These are phyloP conservation scores for Cryptus armator DNA, from an alignment of 2,888 invertebrate genomes.

Conservation along the genomic window DNA sequence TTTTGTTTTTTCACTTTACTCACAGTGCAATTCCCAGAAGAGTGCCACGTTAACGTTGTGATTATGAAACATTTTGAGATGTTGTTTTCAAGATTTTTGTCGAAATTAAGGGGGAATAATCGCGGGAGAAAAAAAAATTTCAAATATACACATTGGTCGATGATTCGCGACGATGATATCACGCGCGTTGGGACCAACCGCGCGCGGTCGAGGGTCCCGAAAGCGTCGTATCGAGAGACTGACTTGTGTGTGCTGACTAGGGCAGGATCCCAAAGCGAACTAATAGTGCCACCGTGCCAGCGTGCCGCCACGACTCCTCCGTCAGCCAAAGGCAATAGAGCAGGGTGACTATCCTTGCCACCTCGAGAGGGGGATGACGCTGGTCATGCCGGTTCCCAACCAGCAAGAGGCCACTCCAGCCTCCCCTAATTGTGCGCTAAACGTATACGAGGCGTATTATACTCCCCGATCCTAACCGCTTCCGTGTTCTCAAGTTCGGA, in stretches of 20 bases:
- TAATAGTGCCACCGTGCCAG: constrained; percentile 77
- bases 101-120: constrained; percentile 48
- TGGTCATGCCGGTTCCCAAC: constrained; percentile 70
- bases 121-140: constrained; percentile 21
- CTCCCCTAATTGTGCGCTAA: constrained; percentile 71
- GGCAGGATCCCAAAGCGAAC: constrained; percentile 81
- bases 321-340: constrained; percentile 70
- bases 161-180: not conserved
- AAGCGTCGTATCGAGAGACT: constrained; percentile 75
- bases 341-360: constrained; percentile 57
- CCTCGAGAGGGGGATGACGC: constrained; percentile 74
- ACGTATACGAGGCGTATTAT: not conserved
- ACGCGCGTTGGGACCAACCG: constrained; percentile 56
- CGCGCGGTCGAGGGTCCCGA: constrained; percentile 72
- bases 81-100: constrained; percentile 37
- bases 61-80: constrained; percentile 80
- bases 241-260: constrained; percentile 74
- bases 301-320: constrained; percentile 74
- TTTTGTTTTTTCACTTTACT: constrained; percentile 72
- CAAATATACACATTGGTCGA: not conserved
- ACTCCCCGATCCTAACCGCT: not conserved
- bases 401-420: constrained; percentile 63
- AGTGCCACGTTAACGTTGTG: constrained; percentile 82
- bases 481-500: not conserved
- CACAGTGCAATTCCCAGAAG: constrained; percentile 81